Conservation (phyloP, 2,888 invertebrate genomes). For the Iphiclides podalirius region DNA sequence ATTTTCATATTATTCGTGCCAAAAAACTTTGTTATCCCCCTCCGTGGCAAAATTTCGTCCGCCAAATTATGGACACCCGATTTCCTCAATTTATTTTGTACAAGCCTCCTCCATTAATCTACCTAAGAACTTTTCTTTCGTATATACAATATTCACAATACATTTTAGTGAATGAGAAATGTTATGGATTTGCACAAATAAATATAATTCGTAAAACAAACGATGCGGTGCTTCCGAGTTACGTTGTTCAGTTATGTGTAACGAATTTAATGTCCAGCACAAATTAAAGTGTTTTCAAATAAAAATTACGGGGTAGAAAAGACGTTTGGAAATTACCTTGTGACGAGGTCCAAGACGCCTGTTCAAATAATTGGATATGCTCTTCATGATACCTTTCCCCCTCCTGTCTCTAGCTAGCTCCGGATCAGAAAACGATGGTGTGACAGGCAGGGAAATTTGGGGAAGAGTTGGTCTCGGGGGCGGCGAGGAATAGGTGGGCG, state of each 20-base stretch:
- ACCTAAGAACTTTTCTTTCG: slow-evolving; percentile 17
- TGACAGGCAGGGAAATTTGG: slow-evolving; percentile 51
- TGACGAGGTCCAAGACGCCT: slow-evolving; percentile 84
- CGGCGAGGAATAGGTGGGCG: slow-evolving; percentile 33
- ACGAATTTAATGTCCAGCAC: too few species aligned
- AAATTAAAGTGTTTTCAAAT: too few species aligned
- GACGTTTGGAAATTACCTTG: slow-evolving; percentile 72
- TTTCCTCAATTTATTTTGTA: slow-evolving; percentile 29
- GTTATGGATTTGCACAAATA: background rate
- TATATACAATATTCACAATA: slow-evolving; percentile 41
- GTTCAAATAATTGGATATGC: slow-evolving; percentile 90
- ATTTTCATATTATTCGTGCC: slow-evolving; percentile 30
- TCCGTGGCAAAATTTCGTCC: slow-evolving; percentile 27
- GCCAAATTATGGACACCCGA: slow-evolving; percentile 46
- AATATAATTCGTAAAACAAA: background rate
- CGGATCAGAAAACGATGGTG: slow-evolving; percentile 79
- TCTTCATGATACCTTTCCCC: slow-evolving; percentile 90
- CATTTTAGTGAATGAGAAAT: slow-evolving; percentile 11
- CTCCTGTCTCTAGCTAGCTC: slow-evolving; percentile 81
- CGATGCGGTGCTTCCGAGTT: background rate
- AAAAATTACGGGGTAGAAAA: too few species aligned
- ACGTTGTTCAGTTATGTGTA: background rate
- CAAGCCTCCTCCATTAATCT: slow-evolving; percentile 30
- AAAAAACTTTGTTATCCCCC: slow-evolving; percentile 21
- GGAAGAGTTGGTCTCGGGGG: slow-evolving; percentile 47